Percentiles rank a stretch among this genome's conserved stretches.
These are phyloP conservation scores for Artibeus lituratus DNA, from an alignment of 2,797 vertebrate genomes.

Conservation along the genomic window DNA sequence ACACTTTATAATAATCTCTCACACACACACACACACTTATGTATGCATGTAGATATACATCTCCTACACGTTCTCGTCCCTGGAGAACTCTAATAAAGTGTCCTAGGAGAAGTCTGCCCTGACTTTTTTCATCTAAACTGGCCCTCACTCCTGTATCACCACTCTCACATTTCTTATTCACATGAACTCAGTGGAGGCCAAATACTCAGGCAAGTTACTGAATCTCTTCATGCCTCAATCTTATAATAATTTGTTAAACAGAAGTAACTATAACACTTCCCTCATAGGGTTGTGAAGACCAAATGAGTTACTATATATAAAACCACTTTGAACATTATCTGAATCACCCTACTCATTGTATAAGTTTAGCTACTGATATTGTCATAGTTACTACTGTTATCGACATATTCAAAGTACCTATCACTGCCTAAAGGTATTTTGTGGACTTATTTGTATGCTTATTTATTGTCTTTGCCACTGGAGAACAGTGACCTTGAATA, in stretches of 20 bases:
- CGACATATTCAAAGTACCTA: not conserved
- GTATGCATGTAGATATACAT: not conserved
- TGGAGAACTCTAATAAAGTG: not conserved
- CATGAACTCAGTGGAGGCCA: not conserved
- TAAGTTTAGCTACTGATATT: not conserved
- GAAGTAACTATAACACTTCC: not conserved
- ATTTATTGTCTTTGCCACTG: not conserved
- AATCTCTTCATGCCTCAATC: not conserved
- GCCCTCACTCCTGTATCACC: fast-evolving
- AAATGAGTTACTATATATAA: not conserved
- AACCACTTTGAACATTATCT: not conserved
- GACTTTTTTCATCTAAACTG: not conserved
- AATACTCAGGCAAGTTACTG: not conserved
- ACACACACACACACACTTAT: not conserved
- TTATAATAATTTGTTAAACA: not conserved
- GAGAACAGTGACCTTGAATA: not conserved
- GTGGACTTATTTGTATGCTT: not conserved
- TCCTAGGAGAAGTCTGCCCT: not conserved
- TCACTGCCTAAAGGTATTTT: not conserved
- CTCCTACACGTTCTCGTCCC: not conserved
- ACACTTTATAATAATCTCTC: not conserved
- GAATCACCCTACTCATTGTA: not conserved
- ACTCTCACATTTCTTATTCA: not conserved
- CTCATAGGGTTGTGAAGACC: not conserved
- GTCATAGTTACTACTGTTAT: not conserved